Conservation (phyloP, 2,797 vertebrate species). For the Ptychadena robeensis region DNA sequence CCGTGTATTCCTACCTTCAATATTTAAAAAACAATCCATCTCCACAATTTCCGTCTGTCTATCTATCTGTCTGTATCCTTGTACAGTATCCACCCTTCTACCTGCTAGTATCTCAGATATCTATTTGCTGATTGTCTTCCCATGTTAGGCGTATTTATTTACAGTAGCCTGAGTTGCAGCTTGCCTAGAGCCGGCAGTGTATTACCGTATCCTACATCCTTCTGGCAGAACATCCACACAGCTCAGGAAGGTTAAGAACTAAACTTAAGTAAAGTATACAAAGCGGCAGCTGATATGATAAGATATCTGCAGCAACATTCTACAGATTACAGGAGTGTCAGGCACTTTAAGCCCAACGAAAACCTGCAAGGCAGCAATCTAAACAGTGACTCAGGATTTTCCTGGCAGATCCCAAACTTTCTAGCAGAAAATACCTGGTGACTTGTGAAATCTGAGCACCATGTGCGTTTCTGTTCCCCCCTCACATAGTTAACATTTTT, state of each 20-base stretch:
- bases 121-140: no score
- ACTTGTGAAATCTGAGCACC: constrained; percentile 48
- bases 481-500: constrained; percentile 53
- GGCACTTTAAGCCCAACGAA: background rate
- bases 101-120: no score
- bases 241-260: constrained; percentile 18
- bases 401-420: constrained; percentile 33
- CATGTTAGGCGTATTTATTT: background rate
- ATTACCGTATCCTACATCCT: background rate
- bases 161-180: background rate
- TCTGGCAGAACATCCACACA: constrained; percentile 11
- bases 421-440: constrained; percentile 45
- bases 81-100: no score
- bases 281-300: background rate
- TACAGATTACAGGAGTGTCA: constrained; percentile 15
- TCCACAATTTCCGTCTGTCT: no score
- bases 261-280: background rate
- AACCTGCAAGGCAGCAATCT: background rate
- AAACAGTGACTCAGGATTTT: constrained; percentile 19
- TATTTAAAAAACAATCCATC: no score
- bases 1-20: no score
- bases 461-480: constrained; percentile 20
- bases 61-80: background rate
- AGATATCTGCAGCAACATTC: background rate
- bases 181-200: no score